Conservation (phyloP, 2,113 vertebrate genomes). For the Cranoglanis bouderius region DNA sequence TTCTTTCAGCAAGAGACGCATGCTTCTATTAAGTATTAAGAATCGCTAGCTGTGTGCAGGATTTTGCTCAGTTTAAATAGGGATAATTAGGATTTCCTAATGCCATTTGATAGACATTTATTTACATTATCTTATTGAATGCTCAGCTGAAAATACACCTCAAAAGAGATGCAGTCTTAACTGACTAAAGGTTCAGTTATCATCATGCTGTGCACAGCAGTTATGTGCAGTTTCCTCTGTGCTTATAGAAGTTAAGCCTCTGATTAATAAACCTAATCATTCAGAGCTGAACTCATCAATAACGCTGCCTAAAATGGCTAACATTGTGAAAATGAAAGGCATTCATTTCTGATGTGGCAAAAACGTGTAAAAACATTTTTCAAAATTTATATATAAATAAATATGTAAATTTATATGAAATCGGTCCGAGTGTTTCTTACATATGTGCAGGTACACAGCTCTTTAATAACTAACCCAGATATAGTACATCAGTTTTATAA, state of each 20-base stretch:
- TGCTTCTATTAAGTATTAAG: conserved; percentile 58
- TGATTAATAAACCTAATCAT: conserved; percentile 31
- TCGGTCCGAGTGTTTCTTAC: not conserved
- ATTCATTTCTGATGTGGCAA: not conserved
- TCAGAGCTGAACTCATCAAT: not conserved
- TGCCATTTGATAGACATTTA: conserved; percentile 64
- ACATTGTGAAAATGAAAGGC: not conserved
- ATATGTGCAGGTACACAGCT: not conserved
- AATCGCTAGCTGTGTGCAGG: conserved; percentile 54
- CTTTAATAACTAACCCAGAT: not conserved
- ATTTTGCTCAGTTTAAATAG: conserved; percentile 64
- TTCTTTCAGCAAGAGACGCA: conserved; percentile 56
- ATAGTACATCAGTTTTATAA: not conserved
- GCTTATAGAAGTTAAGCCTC: conserved; percentile 2
- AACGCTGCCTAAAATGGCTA: not conserved
- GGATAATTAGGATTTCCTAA: conserved; percentile 61
- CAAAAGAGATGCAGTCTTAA: conserved; percentile 43
- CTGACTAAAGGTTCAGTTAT: conserved; percentile 46
- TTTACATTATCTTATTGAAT: conserved; percentile 60
- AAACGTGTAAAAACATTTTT: not conserved
- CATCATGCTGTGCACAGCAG: not conserved
- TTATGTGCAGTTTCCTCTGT: conserved; percentile 2
- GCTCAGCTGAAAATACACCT: conserved; percentile 53
- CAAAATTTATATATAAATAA: too few species aligned
- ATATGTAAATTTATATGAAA: too few species aligned